phyloP scores from a whole-genome alignment of 2,113 vertebrate species.

The Boulengerochromis microlepis region DNA sequence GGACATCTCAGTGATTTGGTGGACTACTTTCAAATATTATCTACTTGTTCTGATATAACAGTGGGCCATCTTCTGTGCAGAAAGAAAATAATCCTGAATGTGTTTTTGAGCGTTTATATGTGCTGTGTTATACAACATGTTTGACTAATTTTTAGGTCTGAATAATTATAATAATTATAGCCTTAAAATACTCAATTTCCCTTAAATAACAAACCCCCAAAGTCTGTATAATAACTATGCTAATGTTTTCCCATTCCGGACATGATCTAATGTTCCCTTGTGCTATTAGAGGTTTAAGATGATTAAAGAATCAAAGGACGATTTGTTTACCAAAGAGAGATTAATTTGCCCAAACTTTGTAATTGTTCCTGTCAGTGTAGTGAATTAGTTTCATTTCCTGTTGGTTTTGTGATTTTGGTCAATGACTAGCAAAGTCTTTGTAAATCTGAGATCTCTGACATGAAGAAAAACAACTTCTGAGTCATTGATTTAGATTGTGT shows the following conservation, averaged over 20 bases:
- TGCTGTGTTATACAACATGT: not conserved
- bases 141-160: not conserved
- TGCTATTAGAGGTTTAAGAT: not conserved
- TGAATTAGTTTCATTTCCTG: slow-evolving; percentile 28
- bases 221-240: not conserved
- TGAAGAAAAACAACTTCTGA: slow-evolving; percentile 32
- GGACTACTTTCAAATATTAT: not conserved
- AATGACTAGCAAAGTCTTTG: not conserved
- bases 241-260: slow-evolving; percentile 7
- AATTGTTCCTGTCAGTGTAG: not conserved
- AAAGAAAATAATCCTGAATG: not conserved
- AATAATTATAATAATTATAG: not conserved
- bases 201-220: not conserved
- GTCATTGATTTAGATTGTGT: slow-evolving; percentile 19
- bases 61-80: not conserved
- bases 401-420: not conserved
- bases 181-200: not conserved
- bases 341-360: slow-evolving; percentile 5
- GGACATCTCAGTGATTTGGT: not conserved
- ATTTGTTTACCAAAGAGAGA: slow-evolving; percentile 18
- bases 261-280: slow-evolving; percentile 1
- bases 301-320: not conserved
- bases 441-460: not conserved
- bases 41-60: not conserved
- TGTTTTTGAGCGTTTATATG: not conserved